Evolutionary conservation across 2,888 invertebrate species (phyloP), one percentile per base, ranked within the genome.

Genomic region (Tachina fera): DNA sequence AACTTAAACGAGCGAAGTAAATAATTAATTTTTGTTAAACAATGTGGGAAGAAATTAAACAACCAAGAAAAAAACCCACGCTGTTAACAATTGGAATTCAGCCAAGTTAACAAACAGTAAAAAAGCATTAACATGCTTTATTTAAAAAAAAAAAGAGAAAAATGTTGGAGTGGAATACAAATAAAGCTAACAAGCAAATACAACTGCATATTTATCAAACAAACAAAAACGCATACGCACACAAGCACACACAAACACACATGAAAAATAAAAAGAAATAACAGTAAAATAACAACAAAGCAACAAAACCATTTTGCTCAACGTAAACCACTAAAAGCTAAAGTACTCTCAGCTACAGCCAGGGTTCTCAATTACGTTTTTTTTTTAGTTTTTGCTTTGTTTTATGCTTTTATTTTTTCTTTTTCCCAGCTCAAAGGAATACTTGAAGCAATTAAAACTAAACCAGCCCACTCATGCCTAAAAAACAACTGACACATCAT

Each of bases 161-260:
- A 68, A 81, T 49, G n/a, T 22, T 72, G 43, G 14, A 76, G 82
- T 60, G 67, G n/a, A 47, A 82, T 67, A 87, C 84, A 86, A 88
- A 87, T 79, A 88, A 85, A 68, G 56, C 70, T 67, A 87, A 84
- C 88, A 85, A 88, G 85, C 83, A 86, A 87, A 79, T 68, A 75
- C 16, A 68, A 43, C 60, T 68, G 68, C 68, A 58, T 47, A 43
- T 65, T 56, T 58, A 13, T 56, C 14, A 45, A 6, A 31, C 31
- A 5, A 31, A 31, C 31, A 31, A 31, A 6, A 31, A 31, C 6
- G 47, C 39, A 56, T 39, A 41, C 4, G 14, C 14, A 43, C n/a
- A 60, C 11, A n/a, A n/a, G n/a, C n/a, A 13, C 43, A 51, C 16
- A 31, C 4, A 56, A 31, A 45, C 41, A 53, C 19, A 31, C 31